Base-by-base conservation (phyloP, 1,140 invertebrate genomes). In the Aleiodes sp. region DNA sequence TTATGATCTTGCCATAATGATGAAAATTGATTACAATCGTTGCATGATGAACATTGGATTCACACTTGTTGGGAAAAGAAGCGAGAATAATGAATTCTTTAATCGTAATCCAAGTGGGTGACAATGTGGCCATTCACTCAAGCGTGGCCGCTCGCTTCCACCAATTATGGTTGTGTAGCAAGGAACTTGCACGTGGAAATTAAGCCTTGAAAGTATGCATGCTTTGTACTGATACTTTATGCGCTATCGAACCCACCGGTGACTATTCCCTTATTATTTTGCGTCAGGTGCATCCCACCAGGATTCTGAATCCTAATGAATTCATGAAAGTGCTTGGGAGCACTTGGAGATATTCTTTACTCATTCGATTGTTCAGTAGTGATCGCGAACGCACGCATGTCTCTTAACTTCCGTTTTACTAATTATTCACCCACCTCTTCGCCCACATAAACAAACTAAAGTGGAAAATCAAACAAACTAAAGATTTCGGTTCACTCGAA, bases 61-160 rank as follows among this genome's bases (percentile, higher is more conserved):
- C n/a, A n/a, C n/a, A n/a, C n/a, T n/a, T n/a, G n/a, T n/a, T n/a
- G n/a, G n/a, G n/a, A 10, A 10, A 35, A 6, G 10, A 35, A 10
- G 2, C 10, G 14, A 57, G 24, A 10, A 21, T 21, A 2, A 2
- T 28, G 6, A 35, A 61, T 33, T 61, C 16, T 19, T 14, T 21
- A 7, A 52, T 16, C 26, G 46, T 10, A 24, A 61, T 70, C 56
- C 56, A 73, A 62, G 73, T 74, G 73, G 72, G 73, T 77, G 73
- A 74, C 65, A 72, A 66, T 31, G 35, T 41, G 57, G 73, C 68
- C 65, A 62, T 71, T 72, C 73, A 70, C 70, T 65, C 14, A n/a
- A 35, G 31, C 41, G 63, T 39, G 24, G 66, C 19, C 41, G 78
- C 77, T 68, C 24, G 73, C 68, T 75, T 43, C 63, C 65, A 57